Conservation (phyloP, 2,888 invertebrate species). For the Thereva unica region DNA sequence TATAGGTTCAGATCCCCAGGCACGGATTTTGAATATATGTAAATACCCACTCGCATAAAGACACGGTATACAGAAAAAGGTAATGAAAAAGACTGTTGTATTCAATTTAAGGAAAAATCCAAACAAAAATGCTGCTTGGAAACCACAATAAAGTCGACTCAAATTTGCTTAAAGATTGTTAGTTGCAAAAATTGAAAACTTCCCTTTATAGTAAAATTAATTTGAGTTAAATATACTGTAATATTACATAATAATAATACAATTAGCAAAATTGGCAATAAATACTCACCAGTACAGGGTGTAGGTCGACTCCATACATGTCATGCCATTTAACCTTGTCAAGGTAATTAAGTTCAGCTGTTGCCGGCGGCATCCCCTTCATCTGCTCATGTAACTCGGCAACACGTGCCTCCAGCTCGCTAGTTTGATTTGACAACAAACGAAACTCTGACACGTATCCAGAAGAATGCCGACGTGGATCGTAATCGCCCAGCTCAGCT, state of each 20-base stretch:
- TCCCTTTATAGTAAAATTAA: too few relatives aligned
- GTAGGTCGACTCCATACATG: constrained; percentile 97
- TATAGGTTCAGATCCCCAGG: too few relatives aligned
- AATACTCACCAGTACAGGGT: constrained; percentile 86
- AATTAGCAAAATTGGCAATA: constrained; percentile 38
- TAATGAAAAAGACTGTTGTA: too few relatives aligned
- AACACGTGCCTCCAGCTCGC: constrained; percentile 85
- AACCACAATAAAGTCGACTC: too few relatives aligned
- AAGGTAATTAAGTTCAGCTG: constrained; percentile 91
- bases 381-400: constrained; percentile 87
- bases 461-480: constrained; percentile 80
- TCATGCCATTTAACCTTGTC: constrained; percentile 99
- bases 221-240: too few relatives aligned
- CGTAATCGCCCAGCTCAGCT: constrained; percentile 96
- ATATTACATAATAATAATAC: not conserved
- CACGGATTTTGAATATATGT: too few relatives aligned
- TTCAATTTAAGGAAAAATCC: too few relatives aligned
- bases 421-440: constrained; percentile 88
- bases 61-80: too few relatives aligned
- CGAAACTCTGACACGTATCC: constrained; percentile 96
- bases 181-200: too few relatives aligned
- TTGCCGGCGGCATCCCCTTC: constrained; percentile 72
- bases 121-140: too few relatives aligned
- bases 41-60: too few relatives aligned
- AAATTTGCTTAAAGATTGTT: too few relatives aligned